A percentile compares a stretch with the other conserved stretches of the same genome.
Conservation (phyloP, 2,113 vertebrate genomes). For the Toxostoma redivivum region DNA sequence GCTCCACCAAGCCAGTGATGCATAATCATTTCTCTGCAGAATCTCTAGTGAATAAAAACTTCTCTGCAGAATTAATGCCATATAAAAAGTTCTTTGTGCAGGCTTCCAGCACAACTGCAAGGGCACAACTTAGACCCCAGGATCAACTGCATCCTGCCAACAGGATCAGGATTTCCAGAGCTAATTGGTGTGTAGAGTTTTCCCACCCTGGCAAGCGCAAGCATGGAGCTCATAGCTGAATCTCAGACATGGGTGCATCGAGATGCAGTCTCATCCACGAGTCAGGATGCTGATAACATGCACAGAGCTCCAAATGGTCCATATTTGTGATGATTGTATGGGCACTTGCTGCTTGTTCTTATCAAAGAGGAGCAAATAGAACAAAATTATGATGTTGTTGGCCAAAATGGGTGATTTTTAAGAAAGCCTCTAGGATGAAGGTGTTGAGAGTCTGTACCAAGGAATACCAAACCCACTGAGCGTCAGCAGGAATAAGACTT, state of each 20-base stretch:
- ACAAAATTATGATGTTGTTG: neutral
- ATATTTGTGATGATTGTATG: fast-evolving
- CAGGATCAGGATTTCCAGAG: neutral
- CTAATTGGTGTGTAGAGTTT: neutral
- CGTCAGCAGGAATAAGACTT: neutral
- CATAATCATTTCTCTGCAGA: neutral
- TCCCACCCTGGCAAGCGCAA: neutral
- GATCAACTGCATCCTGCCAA: neutral
- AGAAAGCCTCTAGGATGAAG: neutral
- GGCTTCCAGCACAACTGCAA: fast-evolving
- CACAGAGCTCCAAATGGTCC: neutral
- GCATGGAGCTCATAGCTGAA: neutral
- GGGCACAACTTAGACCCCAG: neutral
- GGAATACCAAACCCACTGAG: neutral
- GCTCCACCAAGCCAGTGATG: neutral
- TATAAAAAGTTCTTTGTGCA: slow-evolving; percentile 10
- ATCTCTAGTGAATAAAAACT: slow-evolving; percentile 7
- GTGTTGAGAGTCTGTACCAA: neutral
- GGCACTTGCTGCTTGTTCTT: neutral
- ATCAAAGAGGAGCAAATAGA: neutral
- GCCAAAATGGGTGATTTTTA: neutral
- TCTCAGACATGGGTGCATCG: fast-evolving
- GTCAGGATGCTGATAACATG: neutral
- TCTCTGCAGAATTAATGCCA: neutral
- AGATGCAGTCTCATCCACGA: fast-evolving